These are phyloP conservation scores for Phacellophora camtschatica DNA, from an alignment of 30 jellyfish, hydroid and myxozoan species.

Conservation along the genomic window DNA sequence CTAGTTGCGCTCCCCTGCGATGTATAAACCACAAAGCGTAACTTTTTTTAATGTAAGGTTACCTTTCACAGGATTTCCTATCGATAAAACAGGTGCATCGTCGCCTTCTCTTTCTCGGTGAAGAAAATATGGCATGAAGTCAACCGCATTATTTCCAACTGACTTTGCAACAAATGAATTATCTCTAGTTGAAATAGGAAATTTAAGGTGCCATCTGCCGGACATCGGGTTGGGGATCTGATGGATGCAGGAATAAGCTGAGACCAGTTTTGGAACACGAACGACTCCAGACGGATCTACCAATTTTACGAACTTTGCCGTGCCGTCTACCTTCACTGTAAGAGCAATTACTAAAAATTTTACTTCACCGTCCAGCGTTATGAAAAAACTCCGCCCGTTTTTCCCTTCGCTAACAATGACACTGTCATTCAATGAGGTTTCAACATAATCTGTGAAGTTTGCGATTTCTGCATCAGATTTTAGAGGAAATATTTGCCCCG, in stretches of 20 bases:
- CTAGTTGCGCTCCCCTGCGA: no score
- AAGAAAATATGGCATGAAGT: slow-evolving; percentile 28
- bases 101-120: slow-evolving; percentile 31
- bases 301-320: slow-evolving; percentile 26
- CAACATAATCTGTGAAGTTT: slow-evolving; percentile 52
- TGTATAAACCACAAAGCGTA: no score
- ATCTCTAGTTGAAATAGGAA: slow-evolving; percentile 21
- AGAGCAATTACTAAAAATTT: slow-evolving; percentile 14
- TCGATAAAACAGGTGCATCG: slow-evolving; percentile 17
- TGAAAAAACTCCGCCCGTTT: not conserved
- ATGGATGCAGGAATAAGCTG: slow-evolving; percentile 15
- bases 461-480: slow-evolving; percentile 17
- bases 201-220: slow-evolving; percentile 54
- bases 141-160: slow-evolving; percentile 31
- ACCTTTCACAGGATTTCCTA: slow-evolving; percentile 16
- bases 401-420: slow-evolving; percentile 60
- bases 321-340: slow-evolving; percentile 4
- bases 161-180: slow-evolving; percentile 42
- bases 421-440: slow-evolving; percentile 37
- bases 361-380: slow-evolving; percentile 29
- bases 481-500: slow-evolving; percentile 72
- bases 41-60: no score
- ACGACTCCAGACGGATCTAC: slow-evolving; percentile 48
- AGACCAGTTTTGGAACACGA: not conserved
- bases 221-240: slow-evolving; percentile 27